These are phyloP conservation scores for Narcine bancroftii DNA, from an alignment of 2,113 vertebrate genomes.

Conservation along the genomic window DNA sequence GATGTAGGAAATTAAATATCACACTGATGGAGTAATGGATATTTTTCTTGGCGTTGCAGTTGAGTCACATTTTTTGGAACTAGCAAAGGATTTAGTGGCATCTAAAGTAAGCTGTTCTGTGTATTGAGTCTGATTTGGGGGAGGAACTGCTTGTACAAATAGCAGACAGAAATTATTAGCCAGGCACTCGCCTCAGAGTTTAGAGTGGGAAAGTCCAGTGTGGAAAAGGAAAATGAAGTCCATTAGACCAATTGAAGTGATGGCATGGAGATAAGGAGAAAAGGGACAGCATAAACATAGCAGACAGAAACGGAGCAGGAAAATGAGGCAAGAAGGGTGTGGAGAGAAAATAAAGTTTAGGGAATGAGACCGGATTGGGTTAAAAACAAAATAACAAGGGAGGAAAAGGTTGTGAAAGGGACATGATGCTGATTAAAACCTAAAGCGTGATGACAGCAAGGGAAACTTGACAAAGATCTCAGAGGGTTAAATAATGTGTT, in stretches of 20 bases:
- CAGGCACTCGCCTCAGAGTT: neutral
- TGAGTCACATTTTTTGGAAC: slow-evolving; percentile 31
- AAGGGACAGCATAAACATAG: neutral
- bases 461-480: neutral
- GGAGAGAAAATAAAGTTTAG: neutral
- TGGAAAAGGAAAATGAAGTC: neutral
- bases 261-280: neutral
- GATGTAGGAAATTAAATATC: slow-evolving; percentile 31
- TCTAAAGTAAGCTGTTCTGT: neutral
- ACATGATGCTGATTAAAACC: neutral
- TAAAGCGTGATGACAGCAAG: neutral
- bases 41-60: slow-evolving; percentile 20
- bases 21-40: slow-evolving; percentile 24
- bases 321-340: neutral
- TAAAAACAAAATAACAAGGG: neutral
- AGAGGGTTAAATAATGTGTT: neutral
- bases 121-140: neutral
- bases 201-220: neutral
- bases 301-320: neutral
- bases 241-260: too few species aligned
- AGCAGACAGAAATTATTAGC: neutral
- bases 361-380: neutral
- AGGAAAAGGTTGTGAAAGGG: neutral
- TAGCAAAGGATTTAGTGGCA: neutral
- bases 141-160: neutral